phyloP scores from a whole-genome alignment of 2,797 vertebrate genomes.

The Pelobates cultripes region DNA sequence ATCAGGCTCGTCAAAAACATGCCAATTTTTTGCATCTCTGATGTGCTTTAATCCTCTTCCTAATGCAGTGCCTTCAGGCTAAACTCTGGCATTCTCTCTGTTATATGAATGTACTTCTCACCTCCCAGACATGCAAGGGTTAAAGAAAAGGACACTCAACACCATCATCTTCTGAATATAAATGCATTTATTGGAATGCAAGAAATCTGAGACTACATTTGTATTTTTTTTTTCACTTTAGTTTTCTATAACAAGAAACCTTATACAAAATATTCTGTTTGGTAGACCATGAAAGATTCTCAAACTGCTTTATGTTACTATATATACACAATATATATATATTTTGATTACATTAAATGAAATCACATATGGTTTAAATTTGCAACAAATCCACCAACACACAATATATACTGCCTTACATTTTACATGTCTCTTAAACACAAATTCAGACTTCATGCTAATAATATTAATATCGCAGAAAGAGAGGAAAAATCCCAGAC shows the following conservation, averaged over 20 bases:
- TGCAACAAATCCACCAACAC: constrained; percentile 13
- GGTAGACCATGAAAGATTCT: neutral
- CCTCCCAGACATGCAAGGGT: too few relatives aligned
- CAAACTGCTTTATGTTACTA: neutral
- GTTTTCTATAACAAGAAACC: constrained; percentile 6
- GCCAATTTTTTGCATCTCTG: too few relatives aligned
- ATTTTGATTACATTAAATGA: constrained; percentile 31
- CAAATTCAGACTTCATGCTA: constrained; percentile 30
- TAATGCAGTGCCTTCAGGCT: too few relatives aligned
- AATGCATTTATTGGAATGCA: constrained; percentile 8
- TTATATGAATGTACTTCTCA: too few relatives aligned
- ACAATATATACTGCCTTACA: constrained; percentile 8
- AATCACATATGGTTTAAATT: constrained; percentile 44
- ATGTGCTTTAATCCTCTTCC: too few relatives aligned
- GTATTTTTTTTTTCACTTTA: neutral
- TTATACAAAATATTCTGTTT: constrained; percentile 19
- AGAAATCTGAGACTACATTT: neutral
- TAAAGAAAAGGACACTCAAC: too few relatives aligned
- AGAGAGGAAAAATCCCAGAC: constrained; percentile 2
- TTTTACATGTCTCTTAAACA: constrained; percentile 31
- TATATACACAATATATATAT: neutral
- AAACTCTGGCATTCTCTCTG: too few relatives aligned
- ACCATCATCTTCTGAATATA: neutral
- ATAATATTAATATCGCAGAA: constrained; percentile 34
- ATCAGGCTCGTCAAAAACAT: too few relatives aligned